phyloP scores from a whole-genome alignment of 2,113 vertebrate species.

The Carassius auratus region DNA sequence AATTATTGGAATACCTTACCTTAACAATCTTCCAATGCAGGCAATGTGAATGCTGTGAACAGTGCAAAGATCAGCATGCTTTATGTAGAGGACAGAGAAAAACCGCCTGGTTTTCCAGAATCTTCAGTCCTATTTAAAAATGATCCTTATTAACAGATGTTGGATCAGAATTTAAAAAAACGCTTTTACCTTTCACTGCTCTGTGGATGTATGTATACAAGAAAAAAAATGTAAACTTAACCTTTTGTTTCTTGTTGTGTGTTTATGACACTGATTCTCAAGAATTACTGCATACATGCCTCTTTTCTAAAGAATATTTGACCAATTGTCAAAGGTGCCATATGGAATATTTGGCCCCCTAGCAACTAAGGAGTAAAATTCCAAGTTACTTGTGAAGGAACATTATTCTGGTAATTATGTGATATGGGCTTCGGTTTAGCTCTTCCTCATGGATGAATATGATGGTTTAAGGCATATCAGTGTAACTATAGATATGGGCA shows the following conservation, averaged over 20 bases:
- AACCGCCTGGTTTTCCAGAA: neutral
- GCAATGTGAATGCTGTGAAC: neutral
- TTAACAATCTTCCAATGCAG: neutral
- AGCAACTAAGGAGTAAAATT: too few species aligned
- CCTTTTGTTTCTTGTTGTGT: neutral
- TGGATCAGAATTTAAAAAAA: neutral
- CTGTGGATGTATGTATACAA: neutral
- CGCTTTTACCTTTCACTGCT: neutral
- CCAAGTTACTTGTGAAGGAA: too few species aligned
- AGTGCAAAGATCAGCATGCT: neutral
- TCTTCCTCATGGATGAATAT: too few species aligned
- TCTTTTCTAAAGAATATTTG: neutral
- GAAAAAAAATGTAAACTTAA: neutral
- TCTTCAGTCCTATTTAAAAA: neutral
- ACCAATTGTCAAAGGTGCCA: neutral
- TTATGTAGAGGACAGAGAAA: neutral
- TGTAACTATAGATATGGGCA: neutral
- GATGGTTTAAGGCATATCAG: neutral
- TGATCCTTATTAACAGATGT: neutral
- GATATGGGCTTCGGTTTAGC: too few species aligned
- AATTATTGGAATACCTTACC: neutral
- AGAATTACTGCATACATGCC: conserved; percentile 27
- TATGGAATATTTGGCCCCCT: neutral
- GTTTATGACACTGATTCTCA: conserved; percentile 31
- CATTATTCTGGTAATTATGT: too few species aligned